Evolutionary conservation across 2,113 vertebrate species (phyloP), one percentile per base, ranked within the genome.

Genomic region (Tragelaphus imberbis): DNA sequence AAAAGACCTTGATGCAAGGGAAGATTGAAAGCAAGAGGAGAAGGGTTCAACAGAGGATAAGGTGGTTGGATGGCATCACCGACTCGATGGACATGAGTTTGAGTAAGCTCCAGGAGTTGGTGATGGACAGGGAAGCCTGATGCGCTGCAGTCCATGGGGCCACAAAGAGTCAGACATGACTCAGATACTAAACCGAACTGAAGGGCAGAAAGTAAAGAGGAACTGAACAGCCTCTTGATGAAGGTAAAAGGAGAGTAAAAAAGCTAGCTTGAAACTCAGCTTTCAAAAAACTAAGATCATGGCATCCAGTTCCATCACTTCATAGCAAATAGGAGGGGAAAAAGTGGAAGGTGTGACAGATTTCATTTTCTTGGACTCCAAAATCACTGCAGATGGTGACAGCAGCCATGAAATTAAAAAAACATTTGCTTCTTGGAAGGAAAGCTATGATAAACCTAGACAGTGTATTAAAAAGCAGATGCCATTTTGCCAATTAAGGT

Each of bases 61-160:
- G 19, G 10, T 71, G 19, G n/a, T 23, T 71, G 68, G n/a, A 71
- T 21, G 10, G 19, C 19, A 11, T 23, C 19, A 71, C 68, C 10
- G 0, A 71, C 68, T 71, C 0, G 5, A 23, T 12, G 5, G 68
- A 40, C 10, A 40, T 71, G n/a, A 71, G 5, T 71, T 3, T 71
- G n/a, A 71, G 5, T 21, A 40, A 71, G 10, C 10, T 71, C 21
- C 5, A 11, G 68, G n/a, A 71, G 11, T 23, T 40, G n/a, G 19
- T 40, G 68, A 71, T 40, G 10, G 19, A 40, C 68, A 71, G 10
- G n/a, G 10, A 71, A 40, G 10, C n/a, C 68, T 71, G n/a, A n/a
- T 0, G 0, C 0, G 0, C n/a, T 40, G 19, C n/a, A 40, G n/a
- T 23, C 19, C n/a, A 23, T 71, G 19, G 68, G n/a, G n/a, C 4